These are phyloP conservation scores for Fragum whitleyi DNA, from an alignment of 2,888 invertebrate genomes.

Conservation along the genomic window DNA sequence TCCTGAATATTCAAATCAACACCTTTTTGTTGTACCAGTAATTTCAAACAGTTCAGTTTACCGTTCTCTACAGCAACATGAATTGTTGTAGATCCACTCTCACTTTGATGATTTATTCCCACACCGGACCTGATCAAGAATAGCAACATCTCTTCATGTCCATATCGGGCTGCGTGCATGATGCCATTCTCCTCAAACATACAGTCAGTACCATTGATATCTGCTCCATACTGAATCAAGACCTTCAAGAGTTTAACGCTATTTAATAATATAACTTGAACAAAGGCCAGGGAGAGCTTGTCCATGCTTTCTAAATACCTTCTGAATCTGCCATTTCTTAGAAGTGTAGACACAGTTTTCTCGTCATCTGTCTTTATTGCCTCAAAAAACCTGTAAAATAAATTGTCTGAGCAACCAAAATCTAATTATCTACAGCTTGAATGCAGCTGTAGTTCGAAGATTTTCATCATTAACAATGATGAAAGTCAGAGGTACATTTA, in stretches of 20 bases:
- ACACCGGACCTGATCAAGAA: constrained; percentile 53
- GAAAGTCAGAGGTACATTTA: too few relatives aligned
- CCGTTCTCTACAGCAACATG: constrained; percentile 62
- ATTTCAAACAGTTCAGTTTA: constrained; percentile 49
- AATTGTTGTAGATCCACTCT: constrained; percentile 60
- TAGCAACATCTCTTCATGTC: constrained; percentile 56
- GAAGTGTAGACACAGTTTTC: constrained; percentile 25
- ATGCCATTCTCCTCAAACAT: constrained; percentile 65
- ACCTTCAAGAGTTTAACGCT: constrained; percentile 47
- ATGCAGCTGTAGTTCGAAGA: too few relatives aligned
- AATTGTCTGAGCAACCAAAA: not conserved
- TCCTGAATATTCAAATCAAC: constrained; percentile 61
- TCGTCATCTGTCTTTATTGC: constrained; percentile 45
- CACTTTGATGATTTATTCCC: constrained; percentile 56
- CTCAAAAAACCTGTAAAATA: constrained; percentile 55
- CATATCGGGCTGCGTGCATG: constrained; percentile 62
- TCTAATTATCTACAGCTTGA: too few relatives aligned
- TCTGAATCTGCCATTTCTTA: constrained; percentile 37
- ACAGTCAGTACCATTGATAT: constrained; percentile 45
- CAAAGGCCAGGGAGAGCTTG: constrained; percentile 60
- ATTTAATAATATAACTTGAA: constrained; percentile 58
- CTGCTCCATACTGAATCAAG: constrained; percentile 44
- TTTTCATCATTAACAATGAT: too few relatives aligned
- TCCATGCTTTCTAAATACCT: constrained; percentile 40
- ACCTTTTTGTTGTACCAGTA: constrained; percentile 51